Evolutionary conservation across 2,113 vertebrate genomes (phyloP), one percentile per base, ranked within the genome.

Genomic region (Pipra filicauda): DNA sequence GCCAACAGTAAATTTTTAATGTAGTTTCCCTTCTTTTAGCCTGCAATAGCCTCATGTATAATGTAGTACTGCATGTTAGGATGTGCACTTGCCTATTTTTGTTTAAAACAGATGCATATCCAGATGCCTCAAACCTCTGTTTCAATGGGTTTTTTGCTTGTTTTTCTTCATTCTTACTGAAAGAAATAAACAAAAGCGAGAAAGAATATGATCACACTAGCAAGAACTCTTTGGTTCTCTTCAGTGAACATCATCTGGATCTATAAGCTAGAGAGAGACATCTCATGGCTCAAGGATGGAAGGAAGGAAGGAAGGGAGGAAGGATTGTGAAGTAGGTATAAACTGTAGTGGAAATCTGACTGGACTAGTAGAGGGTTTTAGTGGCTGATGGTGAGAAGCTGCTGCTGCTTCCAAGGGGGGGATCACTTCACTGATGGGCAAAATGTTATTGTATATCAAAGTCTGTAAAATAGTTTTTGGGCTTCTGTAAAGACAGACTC

Each of bases 41-140:
- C 46, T 92, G 65, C 91, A 85, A 49, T 75, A 87, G 31, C 41
- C 70, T 96, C 93, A 97, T 97, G 95, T 97, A 94, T 97, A 96
- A 97, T 97, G 94, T 91, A 97, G 78, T 59, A 95, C 83, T 95
- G 72, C 84, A 70, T 76, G 85, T 96, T 93, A 87, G 75, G 83
- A 93, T 92, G 93, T 90, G 76, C 81, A 74, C 51, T 88, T 91
- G 84, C 85, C 94, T 96, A 79, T 95, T 96, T 96, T 96, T 94
- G 86, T 93, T 95, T 91, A 62, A 92, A 96, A 91, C 93, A 97
- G 91, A 96, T 96, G 95, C 74, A 88, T 67, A 78, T 14, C 77
- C 93, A 96, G 95, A 95, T 97, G 95, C 84, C 55, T 97, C 75
- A 93, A 90, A 97, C 95, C 93, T 86, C 93, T 96, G 95, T 49